These are phyloP conservation scores for Rhabdomys dilectus DNA, from an alignment of 2,113 vertebrate genomes.

Conservation along the genomic window DNA sequence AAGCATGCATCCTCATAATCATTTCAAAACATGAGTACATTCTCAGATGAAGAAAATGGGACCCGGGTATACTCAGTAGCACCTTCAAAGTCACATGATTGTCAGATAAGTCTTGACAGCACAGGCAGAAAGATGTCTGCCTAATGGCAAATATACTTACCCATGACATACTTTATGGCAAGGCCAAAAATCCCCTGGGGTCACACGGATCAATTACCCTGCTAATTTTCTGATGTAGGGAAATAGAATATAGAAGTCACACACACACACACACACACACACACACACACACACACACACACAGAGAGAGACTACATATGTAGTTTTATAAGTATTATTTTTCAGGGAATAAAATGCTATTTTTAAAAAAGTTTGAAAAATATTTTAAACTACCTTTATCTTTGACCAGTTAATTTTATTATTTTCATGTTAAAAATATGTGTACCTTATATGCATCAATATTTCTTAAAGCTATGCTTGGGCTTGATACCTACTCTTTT, in stretches of 20 bases:
- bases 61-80: not conserved
- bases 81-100: not conserved
- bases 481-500: not conserved
- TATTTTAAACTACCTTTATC: not conserved
- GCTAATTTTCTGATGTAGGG: not conserved
- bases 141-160: not conserved
- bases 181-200: not conserved
- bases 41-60: not conserved
- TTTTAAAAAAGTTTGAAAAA: slow-evolving; percentile 33
- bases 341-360: not conserved
- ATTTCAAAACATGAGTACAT: not conserved
- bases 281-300: not conserved
- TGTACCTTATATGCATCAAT: not conserved
- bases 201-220: not conserved
- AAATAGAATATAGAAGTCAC: not conserved
- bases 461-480: slow-evolving; percentile 44
- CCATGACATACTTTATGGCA: not conserved
- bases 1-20: not conserved
- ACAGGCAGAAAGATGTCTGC: not conserved
- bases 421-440: slow-evolving; percentile 39
- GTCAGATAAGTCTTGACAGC: not conserved
- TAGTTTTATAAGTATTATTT: not conserved
- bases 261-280: not conserved
- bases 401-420: not conserved
- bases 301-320: too few relatives aligned